Evolutionary conservation across 2,888 invertebrate species (phyloP), one percentile per base, ranked within the genome.

Genomic region (Cosmia trapezina): DNA sequence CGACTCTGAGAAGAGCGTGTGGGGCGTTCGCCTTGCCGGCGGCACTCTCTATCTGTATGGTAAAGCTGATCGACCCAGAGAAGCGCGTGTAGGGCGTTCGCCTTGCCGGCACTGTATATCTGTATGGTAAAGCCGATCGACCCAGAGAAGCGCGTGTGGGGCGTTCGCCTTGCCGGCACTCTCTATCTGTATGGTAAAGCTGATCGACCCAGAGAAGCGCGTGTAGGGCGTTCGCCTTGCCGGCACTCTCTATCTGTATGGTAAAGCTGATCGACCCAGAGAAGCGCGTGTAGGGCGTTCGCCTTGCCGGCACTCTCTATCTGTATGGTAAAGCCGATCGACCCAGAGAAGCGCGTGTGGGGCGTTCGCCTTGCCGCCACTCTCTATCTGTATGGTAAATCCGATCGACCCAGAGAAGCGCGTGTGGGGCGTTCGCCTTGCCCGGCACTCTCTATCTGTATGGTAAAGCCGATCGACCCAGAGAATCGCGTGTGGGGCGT

Each of bases 71-170:
- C 28, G 28, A 28, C 28, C 28, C 28, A 28, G 28, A 28, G 28
- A 28, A 28, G 28, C 28, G 28, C 28, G 28, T 28, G 28, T 28
- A 3, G 28, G 28, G 28, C 28, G 28, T 28, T 28, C 28, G 28
- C 28, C 28, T 28, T 28, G 28, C 28, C 28, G 28, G 28, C 28
- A 28, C 28, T 28, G 3, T 28, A 1, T 28, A 28, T 3, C 28
- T 78, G 86, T 89, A 85, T 83, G 84, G 87, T 84, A 81, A 86
- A 83, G 83, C 86, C 86, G 83, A 75, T 84, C 88, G 89, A 76
- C 87, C 87, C 86, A 70, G 80, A 70, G 81, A 43, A 60, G 81
- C 74, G 83, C 73, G 73, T 71, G 82, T 78, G 80, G 77, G 80
- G 80, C 76, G 76, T 63, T 68, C 70, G 82, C 73, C 73, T 80